Evolutionary conservation across 2,888 invertebrate species (phyloP), one percentile per base, ranked within the genome.

Genomic region (Dyspetes luteomarginatus): DNA sequence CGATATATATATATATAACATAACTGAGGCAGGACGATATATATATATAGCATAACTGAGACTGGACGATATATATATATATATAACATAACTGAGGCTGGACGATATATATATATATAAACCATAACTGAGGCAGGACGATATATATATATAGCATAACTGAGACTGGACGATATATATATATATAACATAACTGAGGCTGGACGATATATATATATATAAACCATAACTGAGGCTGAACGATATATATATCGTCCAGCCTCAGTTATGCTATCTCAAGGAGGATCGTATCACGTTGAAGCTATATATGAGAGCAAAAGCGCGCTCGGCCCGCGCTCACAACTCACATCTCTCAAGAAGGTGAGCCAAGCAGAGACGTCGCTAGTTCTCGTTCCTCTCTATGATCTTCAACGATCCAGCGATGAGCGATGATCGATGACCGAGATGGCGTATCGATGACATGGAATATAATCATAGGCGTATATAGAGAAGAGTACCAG

Each of bases 351-450:
- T 85, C 83, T 81, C 82, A 69, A 79, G 62, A 73, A 74, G n/a
- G n/a, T n/a, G 48, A 24, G 36, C 45, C 52, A n/a, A 43, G 26
- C 45, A 73, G 30, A 50, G 28, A 30, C 30, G 52, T 69, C 52
- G 62, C 72, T 81, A 43, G 56, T 60, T 52, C 65, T 19, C 72
- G 50, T 76, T 62, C 36, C 28, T 75, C 65, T 22, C 22, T 71
- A 62, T 62, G 74, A 77, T 75, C 78, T 76, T 67, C 71, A 68
- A 74, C 80, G 82, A 84, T 84, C 85, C 85, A 78, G 83, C n/a
- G n/a, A n/a, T 65, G 82, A 82, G 78, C 81, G 85, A 86, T 89
- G 88, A 89, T 88, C 88, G 86, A 89, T 86, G 86, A 84, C 81
- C 84, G 77, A 69, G 84, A 77, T 82, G 56, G 77, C 82, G 84